Percentiles rank a stretch among this genome's conserved stretches.
Evolutionary conservation across 2,797 vertebrate genomes (phyloP).

Genomic region (Numenius phaeopus): DNA sequence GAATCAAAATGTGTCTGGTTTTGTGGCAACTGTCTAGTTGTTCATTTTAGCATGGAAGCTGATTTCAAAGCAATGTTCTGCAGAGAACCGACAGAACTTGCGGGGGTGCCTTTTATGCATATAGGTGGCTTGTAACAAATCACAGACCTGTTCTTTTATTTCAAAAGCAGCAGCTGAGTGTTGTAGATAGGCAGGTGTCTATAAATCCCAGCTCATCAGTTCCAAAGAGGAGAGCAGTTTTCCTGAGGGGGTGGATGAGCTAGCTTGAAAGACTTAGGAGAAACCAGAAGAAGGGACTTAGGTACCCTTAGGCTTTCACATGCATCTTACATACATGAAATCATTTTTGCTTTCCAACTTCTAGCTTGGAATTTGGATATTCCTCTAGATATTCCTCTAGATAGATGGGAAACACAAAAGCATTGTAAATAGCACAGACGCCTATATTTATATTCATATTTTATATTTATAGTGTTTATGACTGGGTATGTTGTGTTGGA

Average conservation of each 20-base stretch:
- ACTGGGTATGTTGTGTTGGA: background rate
- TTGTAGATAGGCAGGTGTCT: background rate
- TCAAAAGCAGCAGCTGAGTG: background rate
- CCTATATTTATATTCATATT: background rate
- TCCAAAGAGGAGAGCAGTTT: background rate
- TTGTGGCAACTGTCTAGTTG: background rate
- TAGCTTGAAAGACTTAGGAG: background rate
- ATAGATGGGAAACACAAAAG: background rate
- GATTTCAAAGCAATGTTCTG: background rate
- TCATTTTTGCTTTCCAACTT: background rate
- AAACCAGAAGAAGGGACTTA: background rate
- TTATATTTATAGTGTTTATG: background rate
- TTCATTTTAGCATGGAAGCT: background rate
- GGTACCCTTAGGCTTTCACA: background rate
- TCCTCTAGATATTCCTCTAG: background rate
- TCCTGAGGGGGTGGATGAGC: background rate
- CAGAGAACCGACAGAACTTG: background rate
- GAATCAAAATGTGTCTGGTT: background rate
- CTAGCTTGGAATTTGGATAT: background rate
- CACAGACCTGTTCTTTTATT: conserved; percentile 9
- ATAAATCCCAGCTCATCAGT: background rate
- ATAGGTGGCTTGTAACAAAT: background rate
- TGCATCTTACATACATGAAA: background rate
- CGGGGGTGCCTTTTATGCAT: background rate
- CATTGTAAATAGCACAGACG: background rate